Percentiles rank a stretch among this genome's conserved stretches.
These are phyloP conservation scores for Ianthella basta DNA, from an alignment of 37 sponge, comb jelly and placozoan genomes.

Conservation along the genomic window DNA sequence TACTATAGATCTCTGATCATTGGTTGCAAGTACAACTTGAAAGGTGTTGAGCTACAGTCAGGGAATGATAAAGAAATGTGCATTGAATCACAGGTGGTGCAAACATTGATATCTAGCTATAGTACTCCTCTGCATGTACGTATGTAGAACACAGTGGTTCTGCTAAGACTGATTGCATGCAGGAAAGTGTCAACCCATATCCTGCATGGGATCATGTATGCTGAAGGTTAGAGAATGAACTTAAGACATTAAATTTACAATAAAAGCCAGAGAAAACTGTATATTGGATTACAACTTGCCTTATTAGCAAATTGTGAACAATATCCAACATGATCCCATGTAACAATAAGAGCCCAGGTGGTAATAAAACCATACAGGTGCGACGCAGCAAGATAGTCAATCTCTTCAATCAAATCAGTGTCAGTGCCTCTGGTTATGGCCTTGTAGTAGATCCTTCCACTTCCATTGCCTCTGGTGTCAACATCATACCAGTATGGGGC, in stretches of 20 bases:
- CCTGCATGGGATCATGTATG: not conserved
- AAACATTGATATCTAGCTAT: too few species aligned
- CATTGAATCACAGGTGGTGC: too few species aligned
- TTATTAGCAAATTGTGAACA: too few species aligned
- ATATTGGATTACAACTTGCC: too few species aligned
- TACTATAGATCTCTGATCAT: conserved; percentile 12
- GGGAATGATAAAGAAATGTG: too few species aligned
- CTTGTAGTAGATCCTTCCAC: not conserved
- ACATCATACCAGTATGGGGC: conserved; percentile 15
- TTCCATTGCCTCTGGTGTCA: too few species aligned
- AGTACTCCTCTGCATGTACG: too few species aligned
- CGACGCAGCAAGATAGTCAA: not conserved
- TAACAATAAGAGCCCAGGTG: conserved; percentile 15
- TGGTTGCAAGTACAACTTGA: conserved; percentile 32
- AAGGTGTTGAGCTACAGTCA: conserved; percentile 9
- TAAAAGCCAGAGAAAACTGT: too few species aligned
- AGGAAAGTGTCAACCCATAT: not conserved
- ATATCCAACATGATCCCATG: conserved; percentile 39
- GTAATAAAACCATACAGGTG: not conserved
- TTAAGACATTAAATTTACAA: not conserved
- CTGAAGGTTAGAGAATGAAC: not conserved
- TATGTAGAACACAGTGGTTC: too few species aligned
- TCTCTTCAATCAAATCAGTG: not conserved
- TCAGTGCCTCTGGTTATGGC: not conserved
- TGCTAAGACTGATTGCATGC: too few species aligned